Conservation (phyloP, 2,888 invertebrate genomes). For the Scelioninae gen. 1 region DNA sequence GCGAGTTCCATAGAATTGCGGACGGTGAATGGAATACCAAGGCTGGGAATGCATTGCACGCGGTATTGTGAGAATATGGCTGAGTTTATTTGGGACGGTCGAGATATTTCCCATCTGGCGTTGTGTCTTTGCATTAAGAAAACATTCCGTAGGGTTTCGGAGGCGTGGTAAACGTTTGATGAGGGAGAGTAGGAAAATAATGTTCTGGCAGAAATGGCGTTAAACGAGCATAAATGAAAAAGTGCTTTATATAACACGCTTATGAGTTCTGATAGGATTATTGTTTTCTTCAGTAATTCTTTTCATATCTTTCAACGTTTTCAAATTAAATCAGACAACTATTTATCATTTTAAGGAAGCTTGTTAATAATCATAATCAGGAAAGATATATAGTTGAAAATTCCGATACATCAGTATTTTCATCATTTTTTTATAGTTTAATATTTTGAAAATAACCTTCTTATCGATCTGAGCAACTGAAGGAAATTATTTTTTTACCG, state of each 20-base stretch:
- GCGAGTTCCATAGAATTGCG: conserved; percentile 52
- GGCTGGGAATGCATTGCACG: conserved; percentile 39
- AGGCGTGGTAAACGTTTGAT: conserved; percentile 72
- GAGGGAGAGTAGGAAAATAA: not conserved
- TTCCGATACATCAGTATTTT: no score
- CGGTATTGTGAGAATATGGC: conserved; percentile 54
- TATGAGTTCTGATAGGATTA: not conserved
- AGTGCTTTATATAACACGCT: not conserved
- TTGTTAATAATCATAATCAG: no score
- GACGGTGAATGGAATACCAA: conserved; percentile 51
- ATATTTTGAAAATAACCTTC: no score
- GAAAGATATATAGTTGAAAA: no score
- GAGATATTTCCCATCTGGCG: conserved; percentile 73
- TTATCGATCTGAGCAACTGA: no score
- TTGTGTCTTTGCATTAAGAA: conserved; percentile 76
- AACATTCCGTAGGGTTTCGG: conserved; percentile 75
- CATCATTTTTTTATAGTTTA: no score
- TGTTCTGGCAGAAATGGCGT: conserved; percentile 10
- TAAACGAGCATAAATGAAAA: conserved; percentile 20
- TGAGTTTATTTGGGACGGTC: conserved; percentile 73
- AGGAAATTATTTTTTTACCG: no score
- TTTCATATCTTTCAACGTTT: no score
- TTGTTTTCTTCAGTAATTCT: not conserved
- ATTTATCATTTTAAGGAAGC: no score
- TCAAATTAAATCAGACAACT: no score